These are phyloP conservation scores for Colistium nudipinnis DNA, from an alignment of 2,113 vertebrate species.

Conservation along the genomic window DNA sequence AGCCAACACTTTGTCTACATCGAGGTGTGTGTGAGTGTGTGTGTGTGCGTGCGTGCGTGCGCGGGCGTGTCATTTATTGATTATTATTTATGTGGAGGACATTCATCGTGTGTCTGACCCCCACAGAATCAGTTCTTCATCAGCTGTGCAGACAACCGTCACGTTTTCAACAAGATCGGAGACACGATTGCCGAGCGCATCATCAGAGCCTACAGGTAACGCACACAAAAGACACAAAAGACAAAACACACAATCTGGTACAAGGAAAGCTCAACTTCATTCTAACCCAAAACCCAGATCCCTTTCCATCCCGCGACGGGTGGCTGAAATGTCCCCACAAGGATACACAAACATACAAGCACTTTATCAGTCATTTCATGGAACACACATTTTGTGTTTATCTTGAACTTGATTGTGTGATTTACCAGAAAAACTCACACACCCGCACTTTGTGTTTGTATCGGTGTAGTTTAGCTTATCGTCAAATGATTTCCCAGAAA, in stretches of 20 bases:
- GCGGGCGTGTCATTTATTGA: no score
- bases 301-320: no score
- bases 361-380: not conserved
- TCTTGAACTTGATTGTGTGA: not conserved
- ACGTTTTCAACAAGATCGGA: slow-evolving; percentile 93
- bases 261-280: no score
- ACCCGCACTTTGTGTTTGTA: not conserved
- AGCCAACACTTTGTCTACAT: slow-evolving; percentile 96
- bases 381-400: not conserved
- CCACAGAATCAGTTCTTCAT: slow-evolving; percentile 97
- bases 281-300: no score
- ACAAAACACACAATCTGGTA: no score
- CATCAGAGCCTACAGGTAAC: slow-evolving; percentile 91
- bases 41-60: no score
- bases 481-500: slow-evolving; percentile 12
- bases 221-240: slow-evolving; percentile 3
- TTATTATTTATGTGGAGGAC: no score
- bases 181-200: slow-evolving; percentile 91
- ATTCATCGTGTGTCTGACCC: not conserved
- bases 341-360: slow-evolving; percentile 5
- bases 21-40: no score
- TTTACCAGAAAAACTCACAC: not conserved
- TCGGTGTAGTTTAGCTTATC: not conserved
- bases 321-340: no score
- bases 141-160: slow-evolving; percentile 92